Conservation (phyloP, 2,113 vertebrate genomes). For the Marcusenius ussheri region DNA sequence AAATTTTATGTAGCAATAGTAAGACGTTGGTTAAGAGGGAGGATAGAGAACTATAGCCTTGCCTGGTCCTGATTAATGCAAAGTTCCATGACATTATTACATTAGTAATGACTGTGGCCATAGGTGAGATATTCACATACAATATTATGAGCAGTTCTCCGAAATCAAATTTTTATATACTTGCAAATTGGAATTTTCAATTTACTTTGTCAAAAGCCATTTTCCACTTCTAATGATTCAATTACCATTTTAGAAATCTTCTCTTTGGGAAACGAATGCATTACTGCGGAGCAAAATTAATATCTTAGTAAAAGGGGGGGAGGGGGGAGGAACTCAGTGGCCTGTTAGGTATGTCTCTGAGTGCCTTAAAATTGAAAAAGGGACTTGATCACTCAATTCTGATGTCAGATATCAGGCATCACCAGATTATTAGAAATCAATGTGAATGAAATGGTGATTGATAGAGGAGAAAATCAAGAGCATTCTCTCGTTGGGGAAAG, state of each 20-base stretch:
- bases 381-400: background rate
- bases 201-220: slow-evolving; percentile 7
- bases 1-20: background rate
- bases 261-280: slow-evolving; percentile 1
- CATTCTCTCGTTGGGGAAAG: background rate
- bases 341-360: background rate
- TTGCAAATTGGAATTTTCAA: background rate
- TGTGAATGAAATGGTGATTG: background rate
- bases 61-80: background rate
- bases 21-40: background rate
- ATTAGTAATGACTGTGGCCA: slow-evolving; percentile 5
- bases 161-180: slow-evolving; percentile 2
- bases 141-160: background rate
- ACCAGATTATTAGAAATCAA: background rate
- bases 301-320: background rate
- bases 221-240: slow-evolving; percentile 12
- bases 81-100: slow-evolving; percentile 8
- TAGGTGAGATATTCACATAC: background rate
- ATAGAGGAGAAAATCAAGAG: background rate
- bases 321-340: background rate
- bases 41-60: background rate
- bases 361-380: background rate
- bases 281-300: background rate
- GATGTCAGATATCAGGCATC: background rate
- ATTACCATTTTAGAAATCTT: background rate